phyloP scores from a whole-genome alignment of 1,140 invertebrate genomes.

The Diorhabda sublineata region DNA sequence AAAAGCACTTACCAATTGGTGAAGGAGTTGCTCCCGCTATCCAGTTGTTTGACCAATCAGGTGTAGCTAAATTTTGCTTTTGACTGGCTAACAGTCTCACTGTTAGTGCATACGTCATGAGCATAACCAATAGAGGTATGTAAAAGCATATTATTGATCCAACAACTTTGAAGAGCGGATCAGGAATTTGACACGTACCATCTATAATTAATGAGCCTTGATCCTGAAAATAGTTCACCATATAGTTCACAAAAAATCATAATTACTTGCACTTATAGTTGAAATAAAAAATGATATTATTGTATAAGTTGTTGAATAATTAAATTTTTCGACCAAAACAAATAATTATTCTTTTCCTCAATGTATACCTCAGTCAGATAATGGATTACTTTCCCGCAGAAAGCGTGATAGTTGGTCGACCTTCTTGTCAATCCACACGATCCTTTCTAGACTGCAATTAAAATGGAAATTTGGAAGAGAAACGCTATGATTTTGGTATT shows the following conservation, averaged over 20 bases:
- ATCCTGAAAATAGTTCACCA: constrained; percentile 56
- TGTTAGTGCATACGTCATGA: constrained; percentile 88
- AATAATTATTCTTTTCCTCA: no score
- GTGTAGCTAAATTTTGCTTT: constrained; percentile 64
- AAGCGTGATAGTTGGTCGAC: no score
- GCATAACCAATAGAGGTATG: constrained; percentile 91
- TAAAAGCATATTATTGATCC: constrained; percentile 94
- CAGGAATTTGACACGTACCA: constrained; percentile 79
- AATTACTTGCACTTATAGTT: background rate
- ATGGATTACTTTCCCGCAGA: no score
- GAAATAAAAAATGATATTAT: no score
- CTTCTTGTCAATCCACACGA: no score
- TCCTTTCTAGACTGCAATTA: no score
- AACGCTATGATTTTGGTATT: no score
- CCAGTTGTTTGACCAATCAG: constrained; percentile 59
- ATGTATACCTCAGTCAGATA: no score
- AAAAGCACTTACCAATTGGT: constrained; percentile 51
- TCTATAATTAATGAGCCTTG: constrained; percentile 74
- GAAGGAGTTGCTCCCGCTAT: constrained; percentile 54
- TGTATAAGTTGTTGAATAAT: no score
- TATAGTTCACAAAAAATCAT: no score
- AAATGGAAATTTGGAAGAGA: no score
- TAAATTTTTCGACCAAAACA: no score
- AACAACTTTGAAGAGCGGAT: constrained; percentile 85
- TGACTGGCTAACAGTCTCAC: constrained; percentile 76